Percentiles rank a stretch among this genome's conserved stretches.
phyloP scores from a whole-genome alignment of 1,140 invertebrate genomes.

The Drosophila quadrilineata region DNA sequence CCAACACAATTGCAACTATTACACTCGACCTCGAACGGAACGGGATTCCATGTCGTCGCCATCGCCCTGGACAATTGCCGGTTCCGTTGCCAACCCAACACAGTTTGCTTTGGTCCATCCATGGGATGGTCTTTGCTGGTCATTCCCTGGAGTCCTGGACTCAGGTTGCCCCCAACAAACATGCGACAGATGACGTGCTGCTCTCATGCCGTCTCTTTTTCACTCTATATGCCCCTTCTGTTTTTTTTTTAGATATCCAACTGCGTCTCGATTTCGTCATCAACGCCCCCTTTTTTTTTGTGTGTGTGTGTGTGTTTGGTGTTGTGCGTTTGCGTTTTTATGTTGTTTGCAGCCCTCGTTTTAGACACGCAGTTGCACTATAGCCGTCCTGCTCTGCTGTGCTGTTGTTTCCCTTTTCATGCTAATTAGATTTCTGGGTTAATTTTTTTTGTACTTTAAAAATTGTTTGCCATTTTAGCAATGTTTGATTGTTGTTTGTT shows the following conservation, averaged over 20 bases:
- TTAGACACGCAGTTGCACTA: conserved; percentile 24
- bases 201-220: background rate
- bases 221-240: background rate
- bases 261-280: conserved; percentile 66
- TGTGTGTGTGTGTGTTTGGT: conserved; percentile 1
- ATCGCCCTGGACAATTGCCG: conserved; percentile 40
- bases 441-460: conserved; percentile 46
- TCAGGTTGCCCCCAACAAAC: conserved; percentile 32
- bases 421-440: conserved; percentile 79
- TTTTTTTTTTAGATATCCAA: conserved; percentile 31
- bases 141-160: conserved; percentile 6
- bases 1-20: conserved; percentile 65
- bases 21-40: conserved; percentile 17
- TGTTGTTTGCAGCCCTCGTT: conserved; percentile 9
- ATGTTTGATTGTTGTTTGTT: conserved; percentile 47
- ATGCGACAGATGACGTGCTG: conserved; percentile 37
- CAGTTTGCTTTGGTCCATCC: no score
- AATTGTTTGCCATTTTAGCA: conserved; percentile 46
- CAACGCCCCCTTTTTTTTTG: conserved; percentile 49
- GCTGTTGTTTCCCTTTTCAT: conserved; percentile 12
- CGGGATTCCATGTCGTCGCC: background rate
- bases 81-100: conserved; percentile 37
- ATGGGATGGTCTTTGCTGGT: no score
- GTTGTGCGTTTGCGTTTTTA: conserved; percentile 20
- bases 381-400: background rate